Conservation (phyloP, 2,113 vertebrate species). For the Neotoma lepida region DNA sequence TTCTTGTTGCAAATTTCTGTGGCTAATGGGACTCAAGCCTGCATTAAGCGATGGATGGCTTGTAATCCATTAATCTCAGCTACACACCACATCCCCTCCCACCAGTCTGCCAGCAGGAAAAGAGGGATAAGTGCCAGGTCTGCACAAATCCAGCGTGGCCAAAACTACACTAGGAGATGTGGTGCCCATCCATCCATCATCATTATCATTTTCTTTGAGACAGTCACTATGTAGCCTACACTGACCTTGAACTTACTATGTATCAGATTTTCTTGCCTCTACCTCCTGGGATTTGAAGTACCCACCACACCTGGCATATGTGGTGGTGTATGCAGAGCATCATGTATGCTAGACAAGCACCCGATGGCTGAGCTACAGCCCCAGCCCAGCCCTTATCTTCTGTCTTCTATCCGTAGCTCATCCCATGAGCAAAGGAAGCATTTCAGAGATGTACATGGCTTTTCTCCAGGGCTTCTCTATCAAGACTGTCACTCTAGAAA, state of each 20-base stretch:
- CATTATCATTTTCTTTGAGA: neutral
- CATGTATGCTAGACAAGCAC: neutral
- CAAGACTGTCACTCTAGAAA: conserved; percentile 12
- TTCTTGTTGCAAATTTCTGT: conserved; percentile 58
- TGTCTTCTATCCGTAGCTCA: neutral
- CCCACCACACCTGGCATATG: no score
- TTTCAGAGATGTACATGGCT: neutral
- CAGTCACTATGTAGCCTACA: neutral
- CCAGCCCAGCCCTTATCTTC: neutral
- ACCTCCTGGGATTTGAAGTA: neutral
- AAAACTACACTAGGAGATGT: conserved; percentile 2
- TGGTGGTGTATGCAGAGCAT: neutral
- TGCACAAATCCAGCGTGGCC: neutral
- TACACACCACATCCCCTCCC: neutral
- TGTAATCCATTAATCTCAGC: neutral
- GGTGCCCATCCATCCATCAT: neutral
- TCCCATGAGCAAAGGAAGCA: neutral
- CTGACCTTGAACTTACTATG: neutral
- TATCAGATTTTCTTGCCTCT: no score
- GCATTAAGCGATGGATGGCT: neutral
- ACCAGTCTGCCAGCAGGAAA: neutral
- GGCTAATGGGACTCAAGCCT: conserved; percentile 11
- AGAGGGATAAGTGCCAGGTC: neutral
- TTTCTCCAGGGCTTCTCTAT: neutral
- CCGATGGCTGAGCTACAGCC: neutral